Evolutionary conservation across 2,113 vertebrate species (phyloP).

Genomic region (Calidris pygmaea): DNA sequence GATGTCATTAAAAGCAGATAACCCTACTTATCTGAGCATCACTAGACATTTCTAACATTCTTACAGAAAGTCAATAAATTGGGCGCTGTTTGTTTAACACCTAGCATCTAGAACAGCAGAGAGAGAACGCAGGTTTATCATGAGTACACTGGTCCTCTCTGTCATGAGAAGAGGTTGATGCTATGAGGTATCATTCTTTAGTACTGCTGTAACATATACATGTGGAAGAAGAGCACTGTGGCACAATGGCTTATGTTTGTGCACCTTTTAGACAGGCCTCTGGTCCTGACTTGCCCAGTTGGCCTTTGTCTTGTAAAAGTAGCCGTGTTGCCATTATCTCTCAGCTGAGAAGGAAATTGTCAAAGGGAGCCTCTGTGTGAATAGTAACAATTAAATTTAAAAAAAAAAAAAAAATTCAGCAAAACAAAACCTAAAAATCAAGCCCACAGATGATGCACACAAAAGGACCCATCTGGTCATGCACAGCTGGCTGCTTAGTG

Average conservation of each 20-base stretch:
- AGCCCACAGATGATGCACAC: not conserved
- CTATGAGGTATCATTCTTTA: not conserved
- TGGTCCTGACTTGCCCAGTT: not conserved
- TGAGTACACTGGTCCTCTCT: not conserved
- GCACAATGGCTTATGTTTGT: not conserved
- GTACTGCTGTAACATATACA: not conserved
- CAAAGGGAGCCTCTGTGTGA: not conserved
- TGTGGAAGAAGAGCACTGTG: not conserved
- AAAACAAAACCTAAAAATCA: not conserved
- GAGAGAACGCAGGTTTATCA: rapidly evolving
- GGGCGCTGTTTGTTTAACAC: not conserved
- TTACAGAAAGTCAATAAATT: not conserved
- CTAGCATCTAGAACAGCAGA: not conserved
- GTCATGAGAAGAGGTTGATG: not conserved
- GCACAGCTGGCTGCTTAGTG: not conserved
- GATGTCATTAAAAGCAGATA: not conserved
- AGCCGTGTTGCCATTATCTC: not conserved
- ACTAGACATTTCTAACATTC: not conserved
- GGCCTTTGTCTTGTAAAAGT: not conserved
- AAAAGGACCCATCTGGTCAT: not conserved
- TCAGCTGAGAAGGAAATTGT: not conserved
- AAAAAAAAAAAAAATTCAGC: not conserved
- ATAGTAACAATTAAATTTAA: not conserved
- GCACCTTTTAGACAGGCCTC: not conserved
- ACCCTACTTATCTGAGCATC: not conserved